Base-by-base conservation (phyloP, 2,113 vertebrate genomes). In the Cynopterus brachyotis region DNA sequence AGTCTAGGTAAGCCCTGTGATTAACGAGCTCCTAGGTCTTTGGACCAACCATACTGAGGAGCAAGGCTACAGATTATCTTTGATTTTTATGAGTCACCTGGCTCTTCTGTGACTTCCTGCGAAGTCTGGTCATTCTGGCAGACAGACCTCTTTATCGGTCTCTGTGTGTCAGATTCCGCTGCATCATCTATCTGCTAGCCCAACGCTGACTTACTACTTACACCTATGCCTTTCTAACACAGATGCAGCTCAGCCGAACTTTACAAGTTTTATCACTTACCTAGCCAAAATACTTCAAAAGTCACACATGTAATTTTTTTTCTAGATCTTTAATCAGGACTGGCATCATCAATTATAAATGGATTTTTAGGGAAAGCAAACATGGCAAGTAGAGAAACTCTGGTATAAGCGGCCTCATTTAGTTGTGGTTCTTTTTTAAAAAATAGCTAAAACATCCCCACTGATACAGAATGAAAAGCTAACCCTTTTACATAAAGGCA, bases 351-450 rank as follows among this genome's bases (percentile, higher is more conserved):
- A 83, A 87, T 57, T 60, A 40, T 17, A 59, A 47, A 28, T 11
- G 20, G 40, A 69, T 69, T 70, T 96, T 94, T 30, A 78, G 81
- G 66, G 67, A 95, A 66, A 69, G 26, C 55, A 81, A 92, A 64
- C 28, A 78, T 0, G 84, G 45, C 9, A 94, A 66, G 53, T 40
- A 73, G 28, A n/a, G 6, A n/a, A 75, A 76, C 4, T 70, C 70
- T 78, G 20, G n/a, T 69, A 35, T 12, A 12, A 84, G 78, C 40
- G n/a, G 12, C 32, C 72, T 86, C 9, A 37, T 24, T 76, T 72
- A 89, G 40, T 86, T 89, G 28, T n/a, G 78, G 17, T 67, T 94
- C 37, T 42, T 57, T 24, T 73, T 84, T 24, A 62, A 22, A 10
- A 4, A 59, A 94, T 66, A 72, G 59, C 67, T 62, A 60, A 50